Conservation (phyloP, 1,140 invertebrate genomes). For the Drosophila sechellia region DNA sequence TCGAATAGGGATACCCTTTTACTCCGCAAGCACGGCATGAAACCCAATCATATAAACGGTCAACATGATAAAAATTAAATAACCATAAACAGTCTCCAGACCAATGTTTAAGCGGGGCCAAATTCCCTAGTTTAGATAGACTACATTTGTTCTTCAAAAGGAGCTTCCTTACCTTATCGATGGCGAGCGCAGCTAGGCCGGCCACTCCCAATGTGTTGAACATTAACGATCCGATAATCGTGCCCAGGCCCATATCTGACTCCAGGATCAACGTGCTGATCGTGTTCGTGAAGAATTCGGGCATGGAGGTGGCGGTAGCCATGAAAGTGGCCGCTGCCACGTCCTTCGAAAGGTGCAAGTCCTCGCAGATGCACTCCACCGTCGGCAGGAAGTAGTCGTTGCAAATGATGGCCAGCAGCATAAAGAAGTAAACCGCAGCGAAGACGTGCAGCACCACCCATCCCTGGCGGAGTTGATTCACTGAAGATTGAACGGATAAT, state of each 20-base stretch:
- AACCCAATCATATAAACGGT: no score
- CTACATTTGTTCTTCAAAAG: background rate
- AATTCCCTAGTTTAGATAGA: no score
- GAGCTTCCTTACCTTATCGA: conserved; percentile 86
- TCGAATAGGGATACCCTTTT: no score
- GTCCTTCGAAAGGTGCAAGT: conserved; percentile 90
- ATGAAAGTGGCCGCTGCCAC: conserved; percentile 96
- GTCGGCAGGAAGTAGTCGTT: conserved; percentile 94
- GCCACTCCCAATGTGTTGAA: conserved; percentile 95
- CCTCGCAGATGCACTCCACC: conserved; percentile 92
- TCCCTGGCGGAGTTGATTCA: conserved; percentile 88
- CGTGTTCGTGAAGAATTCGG: conserved; percentile 95
- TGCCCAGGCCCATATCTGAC: conserved; percentile 91
- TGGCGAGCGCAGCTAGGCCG: conserved; percentile 91
- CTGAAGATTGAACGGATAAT: conserved; percentile 47
- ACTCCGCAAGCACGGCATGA: no score
- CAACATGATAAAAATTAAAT: no score
- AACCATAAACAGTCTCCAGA: no score
- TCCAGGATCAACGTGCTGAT: conserved; percentile 92
- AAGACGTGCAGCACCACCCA: conserved; percentile 90
- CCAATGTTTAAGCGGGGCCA: no score
- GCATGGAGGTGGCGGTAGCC: conserved; percentile 94
- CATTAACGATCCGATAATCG: conserved; percentile 94
- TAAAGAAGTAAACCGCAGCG: conserved; percentile 91
- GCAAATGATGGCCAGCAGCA: conserved; percentile 92